Evolutionary conservation across 1,140 invertebrate genomes (phyloP), one percentile per base, ranked within the genome.

Genomic region (Brachionus paranguensis): DNA sequence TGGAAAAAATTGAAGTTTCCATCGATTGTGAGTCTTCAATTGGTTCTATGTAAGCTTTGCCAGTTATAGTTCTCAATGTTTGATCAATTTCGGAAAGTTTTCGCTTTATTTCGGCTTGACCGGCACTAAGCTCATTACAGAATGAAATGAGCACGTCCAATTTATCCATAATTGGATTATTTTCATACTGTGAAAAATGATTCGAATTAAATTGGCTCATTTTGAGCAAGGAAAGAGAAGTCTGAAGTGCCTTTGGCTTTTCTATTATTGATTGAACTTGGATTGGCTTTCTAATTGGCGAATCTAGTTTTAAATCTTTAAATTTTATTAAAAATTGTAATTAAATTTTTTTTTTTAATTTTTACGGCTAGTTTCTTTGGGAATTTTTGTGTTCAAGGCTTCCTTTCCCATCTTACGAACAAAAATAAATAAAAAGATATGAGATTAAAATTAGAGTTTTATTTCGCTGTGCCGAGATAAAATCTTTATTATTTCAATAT

Each of bases 51-150:
- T 41, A 43, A 72, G 68, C 4, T 20, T 43, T 37, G n/a, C 68
- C 68, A 11, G 68, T 41, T 43, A 72, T 20, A 0, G 17, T 72
- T 43, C 41, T 43, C 17, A 72, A 20, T 43, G 33, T 43, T 72
- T 72, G 68, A 24, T 72, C 68, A n/a, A 72, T 41, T 17, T 72
- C 68, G n/a, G 41, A n/a, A 7, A 72, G 37, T 72, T 72, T 72
- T 43, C 41, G 33, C 8, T 43, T 72, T 12, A 72, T 72, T 43
- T 72, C 68, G n/a, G 68, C 68, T 72, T 72, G 68, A 72, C 68
- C 68, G 24, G 37, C 12, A 20, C 68, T 72, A 12, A 72, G 37
- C 37, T 72, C 68, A 43, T 72, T 72, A 72, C 68, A 72, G 24
- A 72, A 72, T 10, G 68, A 41, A 17, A 72, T 41, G 1, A 72